A percentile compares a stretch with the other conserved stretches of the same genome.
phyloP scores from a whole-genome alignment of 2,888 invertebrate genomes.

The Gibbula magus region DNA sequence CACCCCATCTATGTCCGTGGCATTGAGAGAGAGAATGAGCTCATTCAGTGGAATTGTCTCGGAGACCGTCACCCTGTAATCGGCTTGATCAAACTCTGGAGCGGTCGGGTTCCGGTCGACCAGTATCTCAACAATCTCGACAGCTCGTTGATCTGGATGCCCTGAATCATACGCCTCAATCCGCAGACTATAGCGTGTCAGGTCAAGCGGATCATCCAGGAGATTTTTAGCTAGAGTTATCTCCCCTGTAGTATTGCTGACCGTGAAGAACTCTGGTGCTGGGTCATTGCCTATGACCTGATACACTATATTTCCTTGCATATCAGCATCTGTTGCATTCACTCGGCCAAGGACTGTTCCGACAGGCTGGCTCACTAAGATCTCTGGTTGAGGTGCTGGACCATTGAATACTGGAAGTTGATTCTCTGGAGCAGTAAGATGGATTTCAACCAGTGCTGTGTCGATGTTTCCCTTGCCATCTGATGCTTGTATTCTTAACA shows the following conservation, averaged over 20 bases:
- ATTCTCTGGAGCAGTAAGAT: conserved; percentile 47
- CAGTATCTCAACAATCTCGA: conserved; percentile 53
- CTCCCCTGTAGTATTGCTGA: conserved; percentile 45
- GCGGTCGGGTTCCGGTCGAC: conserved; percentile 65
- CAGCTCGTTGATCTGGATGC: conserved; percentile 56
- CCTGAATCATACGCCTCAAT: conserved; percentile 64
- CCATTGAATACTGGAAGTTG: conserved; percentile 52
- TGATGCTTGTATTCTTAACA: conserved; percentile 50
- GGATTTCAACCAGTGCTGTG: conserved; percentile 55
- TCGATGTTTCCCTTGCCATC: conserved; percentile 55
- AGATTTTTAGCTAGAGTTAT: conserved; percentile 39
- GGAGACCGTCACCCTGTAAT: conserved; percentile 40
- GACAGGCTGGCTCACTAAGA: conserved; percentile 17
- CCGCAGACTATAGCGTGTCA: conserved; percentile 49
- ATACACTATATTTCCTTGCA: conserved; percentile 59
- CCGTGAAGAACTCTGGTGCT: conserved; percentile 43
- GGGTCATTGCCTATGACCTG: conserved; percentile 42
- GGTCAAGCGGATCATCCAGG: conserved; percentile 32
- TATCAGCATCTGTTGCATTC: conserved; percentile 38
- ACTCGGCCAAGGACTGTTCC: conserved; percentile 15
- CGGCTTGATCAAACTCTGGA: conserved; percentile 50
- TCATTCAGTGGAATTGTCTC: conserved; percentile 45
- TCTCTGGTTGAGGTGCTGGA: conserved; percentile 44
- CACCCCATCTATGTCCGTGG: conserved; percentile 59
- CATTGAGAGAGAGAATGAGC: conserved; percentile 44